phyloP scores from a whole-genome alignment of 1,140 invertebrate genomes.

The Papilio polytes region DNA sequence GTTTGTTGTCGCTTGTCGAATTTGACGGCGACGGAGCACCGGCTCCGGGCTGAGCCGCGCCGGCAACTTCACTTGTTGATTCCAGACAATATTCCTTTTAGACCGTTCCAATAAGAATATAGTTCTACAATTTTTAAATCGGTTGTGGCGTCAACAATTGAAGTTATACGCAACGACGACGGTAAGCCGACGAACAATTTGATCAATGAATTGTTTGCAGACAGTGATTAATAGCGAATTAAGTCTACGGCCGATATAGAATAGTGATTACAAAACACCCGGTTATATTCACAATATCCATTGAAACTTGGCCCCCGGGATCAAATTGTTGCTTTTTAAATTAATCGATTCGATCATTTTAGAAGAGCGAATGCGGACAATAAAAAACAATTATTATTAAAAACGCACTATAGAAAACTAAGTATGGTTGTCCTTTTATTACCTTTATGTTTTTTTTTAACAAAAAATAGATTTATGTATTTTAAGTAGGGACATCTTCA shows the following conservation, averaged over 20 bases:
- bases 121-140: background rate
- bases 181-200: slow-evolving; percentile 5
- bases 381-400: background rate
- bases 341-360: slow-evolving; percentile 2
- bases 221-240: slow-evolving; percentile 31
- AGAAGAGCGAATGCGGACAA: background rate
- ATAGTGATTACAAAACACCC: slow-evolving; percentile 31
- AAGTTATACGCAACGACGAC: background rate
- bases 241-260: slow-evolving; percentile 26
- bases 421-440: background rate
- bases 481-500: slow-evolving; percentile 10
- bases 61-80: slow-evolving; percentile 71
- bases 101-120: slow-evolving; percentile 1
- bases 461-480: background rate
- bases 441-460: background rate
- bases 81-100: slow-evolving; percentile 47
- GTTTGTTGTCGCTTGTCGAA: slow-evolving; percentile 62
- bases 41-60: slow-evolving; percentile 40
- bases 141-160: slow-evolving; percentile 6
- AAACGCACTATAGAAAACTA: background rate
- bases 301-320: background rate
- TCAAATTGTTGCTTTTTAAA: slow-evolving; percentile 9
- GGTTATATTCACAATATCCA: slow-evolving; percentile 22
- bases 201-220: slow-evolving; percentile 18
- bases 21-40: slow-evolving; percentile 44